Conservation (phyloP, 2,888 invertebrate genomes). For the Epinotia bilunana region DNA sequence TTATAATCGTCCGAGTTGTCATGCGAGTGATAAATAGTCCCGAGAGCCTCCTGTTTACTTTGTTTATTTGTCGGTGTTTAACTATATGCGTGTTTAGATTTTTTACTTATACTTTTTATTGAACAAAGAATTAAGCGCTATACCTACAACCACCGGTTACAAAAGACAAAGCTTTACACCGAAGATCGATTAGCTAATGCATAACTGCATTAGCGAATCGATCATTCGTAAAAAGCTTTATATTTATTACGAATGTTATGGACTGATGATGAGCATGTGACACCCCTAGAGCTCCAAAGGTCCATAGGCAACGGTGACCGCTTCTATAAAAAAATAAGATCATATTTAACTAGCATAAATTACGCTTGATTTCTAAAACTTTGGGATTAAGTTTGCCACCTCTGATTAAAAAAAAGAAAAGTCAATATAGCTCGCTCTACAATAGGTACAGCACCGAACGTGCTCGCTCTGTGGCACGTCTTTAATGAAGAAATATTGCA, state of each 20-base stretch:
- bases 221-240: no score
- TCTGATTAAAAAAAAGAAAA: constrained; percentile 3
- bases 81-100: constrained; percentile 8
- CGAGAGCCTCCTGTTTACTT: constrained; percentile 66
- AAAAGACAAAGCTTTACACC: background rate
- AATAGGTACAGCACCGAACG: constrained; percentile 62
- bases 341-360: background rate
- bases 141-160: background rate
- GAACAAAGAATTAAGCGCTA: background rate
- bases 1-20: constrained; percentile 79
- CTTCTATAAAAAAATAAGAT: no score
- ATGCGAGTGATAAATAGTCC: constrained; percentile 79
- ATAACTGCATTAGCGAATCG: no score
- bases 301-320: no score
- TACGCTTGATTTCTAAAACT: background rate
- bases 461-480: constrained; percentile 63
- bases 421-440: constrained; percentile 16
- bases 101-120: background rate
- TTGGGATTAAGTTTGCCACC: background rate
- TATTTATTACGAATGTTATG: no score
- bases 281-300: no score
- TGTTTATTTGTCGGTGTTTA: constrained; percentile 45
- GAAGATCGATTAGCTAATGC: no score
- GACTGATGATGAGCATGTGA: no score
- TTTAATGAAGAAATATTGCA: constrained; percentile 83